Evolutionary conservation across 1,140 invertebrate genomes (phyloP).

Genomic region (Drosophila seguyi): DNA sequence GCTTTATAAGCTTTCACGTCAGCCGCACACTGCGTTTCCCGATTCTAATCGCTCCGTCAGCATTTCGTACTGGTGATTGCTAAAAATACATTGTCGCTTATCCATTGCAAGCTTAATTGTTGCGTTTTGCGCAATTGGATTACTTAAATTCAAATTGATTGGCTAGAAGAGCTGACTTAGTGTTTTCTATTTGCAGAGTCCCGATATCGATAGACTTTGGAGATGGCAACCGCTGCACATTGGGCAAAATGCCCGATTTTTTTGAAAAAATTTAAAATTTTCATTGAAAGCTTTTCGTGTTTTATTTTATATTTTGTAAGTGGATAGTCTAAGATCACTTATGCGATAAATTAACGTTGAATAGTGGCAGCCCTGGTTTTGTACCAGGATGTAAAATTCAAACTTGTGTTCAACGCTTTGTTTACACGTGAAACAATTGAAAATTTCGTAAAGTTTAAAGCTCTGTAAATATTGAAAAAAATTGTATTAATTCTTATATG

Average conservation of each 20-base stretch:
- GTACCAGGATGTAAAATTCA: no score
- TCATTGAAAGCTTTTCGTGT: no score
- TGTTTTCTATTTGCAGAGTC: constrained; percentile 2
- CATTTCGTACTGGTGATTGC: constrained; percentile 10
- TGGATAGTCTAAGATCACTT: no score
- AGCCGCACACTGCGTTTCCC: not conserved
- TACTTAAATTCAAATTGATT: constrained; percentile 37
- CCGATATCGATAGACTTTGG: constrained; percentile 29
- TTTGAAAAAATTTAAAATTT: not conserved
- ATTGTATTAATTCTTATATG: no score
- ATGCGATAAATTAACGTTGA: no score
- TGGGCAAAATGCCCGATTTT: no score
- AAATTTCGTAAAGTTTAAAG: no score
- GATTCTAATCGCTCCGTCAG: constrained; percentile 23
- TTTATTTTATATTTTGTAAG: no score
- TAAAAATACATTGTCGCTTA: constrained; percentile 31
- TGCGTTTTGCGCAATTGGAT: constrained; percentile 36
- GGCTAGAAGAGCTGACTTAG: constrained; percentile 17
- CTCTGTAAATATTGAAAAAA: no score
- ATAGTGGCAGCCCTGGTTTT: no score
- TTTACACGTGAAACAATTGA: no score
- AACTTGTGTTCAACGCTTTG: no score
- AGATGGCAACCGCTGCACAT: not conserved
- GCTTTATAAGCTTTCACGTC: constrained; percentile 32
- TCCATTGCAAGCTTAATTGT: constrained; percentile 45